A percentile compares a stretch with the other conserved stretches of the same genome.
Evolutionary conservation across 2,797 vertebrate species (phyloP).

Genomic region (Australoheros facetus): DNA sequence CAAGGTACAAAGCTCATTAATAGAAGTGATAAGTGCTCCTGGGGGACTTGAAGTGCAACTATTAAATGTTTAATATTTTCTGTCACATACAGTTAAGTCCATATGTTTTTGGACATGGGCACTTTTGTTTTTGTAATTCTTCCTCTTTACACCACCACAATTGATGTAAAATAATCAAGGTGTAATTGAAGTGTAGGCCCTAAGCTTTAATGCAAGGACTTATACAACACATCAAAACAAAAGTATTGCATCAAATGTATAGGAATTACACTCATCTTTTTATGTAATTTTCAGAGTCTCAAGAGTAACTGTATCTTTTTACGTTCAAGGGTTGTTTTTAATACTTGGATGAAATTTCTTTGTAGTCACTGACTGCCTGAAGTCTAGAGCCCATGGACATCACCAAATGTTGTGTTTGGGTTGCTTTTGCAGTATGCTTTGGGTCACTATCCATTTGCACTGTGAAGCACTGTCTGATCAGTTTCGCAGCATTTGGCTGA

Average conservation of each 20-base stretch:
- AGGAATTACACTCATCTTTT: too few relatives aligned
- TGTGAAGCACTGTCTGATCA: too few relatives aligned
- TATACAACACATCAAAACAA: too few relatives aligned
- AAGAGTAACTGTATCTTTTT: not conserved
- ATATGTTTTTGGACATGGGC: not conserved
- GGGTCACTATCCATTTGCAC: too few relatives aligned
- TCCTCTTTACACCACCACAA: not conserved
- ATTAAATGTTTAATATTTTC: not conserved
- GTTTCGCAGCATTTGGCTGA: too few relatives aligned
- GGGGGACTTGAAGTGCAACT: not conserved
- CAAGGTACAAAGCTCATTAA: conserved; percentile 55
- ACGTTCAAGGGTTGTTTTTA: not conserved
- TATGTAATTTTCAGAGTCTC: too few relatives aligned
- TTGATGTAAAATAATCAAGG: not conserved
- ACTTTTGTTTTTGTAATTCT: not conserved
- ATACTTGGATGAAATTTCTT: not conserved
- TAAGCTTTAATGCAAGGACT: not conserved
- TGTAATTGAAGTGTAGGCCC: not conserved
- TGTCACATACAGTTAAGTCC: not conserved
- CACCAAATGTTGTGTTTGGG: not conserved
- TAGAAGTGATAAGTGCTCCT: conserved; percentile 39
- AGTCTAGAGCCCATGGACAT: not conserved
- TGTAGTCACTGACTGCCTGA: not conserved
- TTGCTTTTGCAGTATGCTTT: too few relatives aligned
- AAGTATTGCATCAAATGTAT: too few relatives aligned